phyloP scores from a whole-genome alignment of 2,113 vertebrate genomes.

The Microcebus lehilahytsara region DNA sequence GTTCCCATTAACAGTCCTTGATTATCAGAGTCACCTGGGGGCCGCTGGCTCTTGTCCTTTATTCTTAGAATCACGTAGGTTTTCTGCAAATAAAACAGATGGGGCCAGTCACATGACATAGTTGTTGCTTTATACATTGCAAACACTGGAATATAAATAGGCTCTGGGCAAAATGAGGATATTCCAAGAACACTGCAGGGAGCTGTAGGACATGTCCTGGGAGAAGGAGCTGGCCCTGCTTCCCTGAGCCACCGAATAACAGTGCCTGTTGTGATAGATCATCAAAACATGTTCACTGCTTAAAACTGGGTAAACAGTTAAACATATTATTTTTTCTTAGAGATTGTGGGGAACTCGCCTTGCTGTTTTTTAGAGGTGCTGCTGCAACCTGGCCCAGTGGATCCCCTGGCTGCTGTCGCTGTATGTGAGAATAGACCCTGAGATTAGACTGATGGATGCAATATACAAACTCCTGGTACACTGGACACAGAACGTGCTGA shows the following conservation, averaged over 20 bases:
- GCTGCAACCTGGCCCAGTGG: no score
- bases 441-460: not conserved
- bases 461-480: not conserved
- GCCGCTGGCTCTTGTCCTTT: not conserved
- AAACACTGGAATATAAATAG: not conserved
- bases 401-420: not conserved
- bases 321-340: not conserved
- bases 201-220: accelerated
- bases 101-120: not conserved
- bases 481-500: no score
- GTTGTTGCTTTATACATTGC: not conserved
- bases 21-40: not conserved
- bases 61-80: not conserved
- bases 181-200: not conserved
- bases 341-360: not conserved
- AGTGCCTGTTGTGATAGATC: not conserved
- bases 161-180: not conserved
- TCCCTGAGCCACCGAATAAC: not conserved
- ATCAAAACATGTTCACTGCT: not conserved
- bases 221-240: not conserved
- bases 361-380: not conserved
- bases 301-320: not conserved
- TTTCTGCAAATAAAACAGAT: not conserved
- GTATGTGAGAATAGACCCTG: not conserved
- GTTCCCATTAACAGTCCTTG: no score